These are phyloP conservation scores for Cyprinella venusta DNA, from an alignment of 2,797 vertebrate genomes.

Conservation along the genomic window DNA sequence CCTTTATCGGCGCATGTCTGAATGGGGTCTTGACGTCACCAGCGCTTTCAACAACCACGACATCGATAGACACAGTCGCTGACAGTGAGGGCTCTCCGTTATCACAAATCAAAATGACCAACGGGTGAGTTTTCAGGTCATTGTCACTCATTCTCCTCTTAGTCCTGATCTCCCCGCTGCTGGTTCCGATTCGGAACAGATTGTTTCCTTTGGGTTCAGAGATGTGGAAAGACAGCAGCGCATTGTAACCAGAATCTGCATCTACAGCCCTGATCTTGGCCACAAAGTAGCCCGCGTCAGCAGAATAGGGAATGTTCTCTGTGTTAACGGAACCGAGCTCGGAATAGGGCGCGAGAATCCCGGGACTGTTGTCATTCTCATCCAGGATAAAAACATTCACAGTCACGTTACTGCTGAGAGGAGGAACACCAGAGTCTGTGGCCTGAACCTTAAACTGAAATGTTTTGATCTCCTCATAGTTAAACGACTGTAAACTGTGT, in stretches of 20 bases:
- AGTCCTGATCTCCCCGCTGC: too few relatives aligned
- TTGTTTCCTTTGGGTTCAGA: slow-evolving; percentile 52
- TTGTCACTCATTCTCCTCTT: too few relatives aligned
- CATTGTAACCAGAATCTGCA: slow-evolving; percentile 59
- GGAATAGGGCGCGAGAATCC: slow-evolving; percentile 1
- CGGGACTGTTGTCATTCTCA: slow-evolving; percentile 9
- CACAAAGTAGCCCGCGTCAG: background rate
- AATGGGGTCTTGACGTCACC: too few relatives aligned
- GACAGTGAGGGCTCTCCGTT: too few relatives aligned
- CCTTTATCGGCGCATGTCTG: too few relatives aligned
- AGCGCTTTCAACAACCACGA: too few relatives aligned
- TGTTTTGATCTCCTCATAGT: slow-evolving; percentile 56
- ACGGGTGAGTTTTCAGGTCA: too few relatives aligned
- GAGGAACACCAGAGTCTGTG: slow-evolving; percentile 11
- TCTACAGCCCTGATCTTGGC: slow-evolving; percentile 25
- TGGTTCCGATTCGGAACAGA: slow-evolving; percentile 54
- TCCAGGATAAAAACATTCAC: slow-evolving; percentile 4
- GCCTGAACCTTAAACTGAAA: slow-evolving; percentile 63
- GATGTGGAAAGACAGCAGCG: slow-evolving; percentile 59
- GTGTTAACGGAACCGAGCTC: slow-evolving; percentile 27
- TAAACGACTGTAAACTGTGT: slow-evolving; percentile 57
- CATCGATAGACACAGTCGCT: too few relatives aligned
- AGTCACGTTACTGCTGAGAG: slow-evolving; percentile 13
- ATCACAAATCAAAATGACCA: too few relatives aligned
- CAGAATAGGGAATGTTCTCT: slow-evolving; percentile 5